Conservation (phyloP, 2,888 invertebrate genomes). For the Halictus quadricinctus region DNA sequence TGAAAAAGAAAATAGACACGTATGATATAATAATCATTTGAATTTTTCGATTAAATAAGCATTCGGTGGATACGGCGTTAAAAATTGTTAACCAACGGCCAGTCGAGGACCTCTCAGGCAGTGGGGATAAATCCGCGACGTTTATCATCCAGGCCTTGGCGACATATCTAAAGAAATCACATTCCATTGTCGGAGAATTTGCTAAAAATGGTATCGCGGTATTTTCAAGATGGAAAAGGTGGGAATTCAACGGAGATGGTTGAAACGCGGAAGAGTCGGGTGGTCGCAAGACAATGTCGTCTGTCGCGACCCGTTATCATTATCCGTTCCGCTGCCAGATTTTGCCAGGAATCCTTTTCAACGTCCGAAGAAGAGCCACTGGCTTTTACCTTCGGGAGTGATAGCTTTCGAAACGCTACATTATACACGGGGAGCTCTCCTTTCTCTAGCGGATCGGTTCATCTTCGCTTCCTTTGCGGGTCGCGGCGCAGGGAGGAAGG, state of each 20-base stretch:
- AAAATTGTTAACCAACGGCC: too few species aligned
- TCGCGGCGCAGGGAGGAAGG: constrained; percentile 7
- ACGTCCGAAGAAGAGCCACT: constrained; percentile 26
- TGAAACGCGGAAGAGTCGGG: not conserved
- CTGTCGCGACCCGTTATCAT: constrained; percentile 5
- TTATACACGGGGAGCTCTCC: constrained; percentile 56
- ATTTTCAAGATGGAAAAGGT: not conserved
- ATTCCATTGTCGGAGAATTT: not conserved
- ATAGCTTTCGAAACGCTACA: constrained; percentile 68
- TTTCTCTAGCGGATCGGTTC: constrained; percentile 46
- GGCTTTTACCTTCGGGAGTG: constrained; percentile 57
- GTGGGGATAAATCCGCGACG: too few species aligned
- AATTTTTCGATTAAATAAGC: too few species aligned
- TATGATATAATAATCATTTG: too few species aligned
- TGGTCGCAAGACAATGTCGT: not conserved
- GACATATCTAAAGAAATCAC: too few species aligned
- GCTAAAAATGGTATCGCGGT: not conserved
- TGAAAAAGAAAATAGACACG: too few species aligned
- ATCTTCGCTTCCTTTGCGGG: constrained; percentile 45
- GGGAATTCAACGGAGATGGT: not conserved
- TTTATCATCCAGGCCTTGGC: too few species aligned
- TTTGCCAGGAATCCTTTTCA: constrained; percentile 41
- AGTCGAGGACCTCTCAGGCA: too few species aligned
- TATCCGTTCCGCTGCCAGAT: constrained; percentile 25
- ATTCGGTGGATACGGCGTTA: too few species aligned